These are phyloP conservation scores for Oreochromis tanganicae DNA, from an alignment of 2,113 vertebrate species.

Conservation along the genomic window DNA sequence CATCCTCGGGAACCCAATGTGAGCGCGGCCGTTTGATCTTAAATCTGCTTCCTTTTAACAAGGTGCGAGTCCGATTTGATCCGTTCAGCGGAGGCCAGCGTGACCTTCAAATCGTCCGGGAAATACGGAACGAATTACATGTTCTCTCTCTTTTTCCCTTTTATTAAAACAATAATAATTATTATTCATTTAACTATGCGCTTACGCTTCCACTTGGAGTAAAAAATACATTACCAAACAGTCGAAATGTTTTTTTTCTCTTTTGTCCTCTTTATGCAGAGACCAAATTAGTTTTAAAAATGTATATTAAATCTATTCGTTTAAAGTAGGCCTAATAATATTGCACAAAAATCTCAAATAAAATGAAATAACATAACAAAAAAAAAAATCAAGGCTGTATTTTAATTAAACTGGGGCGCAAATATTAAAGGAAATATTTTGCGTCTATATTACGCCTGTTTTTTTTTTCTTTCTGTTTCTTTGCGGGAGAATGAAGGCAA, in stretches of 20 bases:
- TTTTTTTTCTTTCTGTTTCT: neutral
- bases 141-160: neutral
- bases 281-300: neutral
- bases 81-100: neutral
- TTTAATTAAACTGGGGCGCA: neutral
- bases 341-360: neutral
- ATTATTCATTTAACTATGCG: neutral
- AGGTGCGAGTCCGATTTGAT: neutral
- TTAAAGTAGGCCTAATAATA: neutral
- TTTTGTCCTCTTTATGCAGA: neutral
- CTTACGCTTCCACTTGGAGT: neutral
- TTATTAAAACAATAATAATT: neutral
- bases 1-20: neutral
- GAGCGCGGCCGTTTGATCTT: constrained; percentile 53
- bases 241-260: neutral
- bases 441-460: neutral
- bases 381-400: neutral
- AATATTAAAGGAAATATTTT: neutral
- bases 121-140: neutral
- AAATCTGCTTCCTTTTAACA: constrained; percentile 32
- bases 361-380: neutral
- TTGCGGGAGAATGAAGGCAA: neutral
- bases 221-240: neutral
- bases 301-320: neutral
- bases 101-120: neutral